Conservation (phyloP, 2,888 invertebrate genomes). For the Trimorus sp. region DNA sequence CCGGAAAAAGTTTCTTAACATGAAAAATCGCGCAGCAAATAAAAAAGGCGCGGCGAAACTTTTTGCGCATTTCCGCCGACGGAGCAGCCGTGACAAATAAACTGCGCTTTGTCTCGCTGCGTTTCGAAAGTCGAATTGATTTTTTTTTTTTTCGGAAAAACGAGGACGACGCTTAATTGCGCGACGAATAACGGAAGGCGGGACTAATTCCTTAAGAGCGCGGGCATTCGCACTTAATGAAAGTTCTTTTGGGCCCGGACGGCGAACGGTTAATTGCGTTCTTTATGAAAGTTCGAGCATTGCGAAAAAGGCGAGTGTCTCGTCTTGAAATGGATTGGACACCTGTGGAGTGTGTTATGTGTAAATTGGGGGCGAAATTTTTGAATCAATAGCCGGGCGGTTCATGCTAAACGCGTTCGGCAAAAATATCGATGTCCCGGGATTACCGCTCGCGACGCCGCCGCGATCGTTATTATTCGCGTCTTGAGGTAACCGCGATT, state of each 20-base stretch:
- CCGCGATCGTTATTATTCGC: background rate
- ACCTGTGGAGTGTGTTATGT: constrained; percentile 44
- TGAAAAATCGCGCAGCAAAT: no score
- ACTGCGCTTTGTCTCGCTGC: no score
- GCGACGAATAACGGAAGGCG: constrained; percentile 19
- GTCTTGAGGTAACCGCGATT: background rate
- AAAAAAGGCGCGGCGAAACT: no score
- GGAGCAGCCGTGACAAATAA: no score
- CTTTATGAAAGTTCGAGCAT: constrained; percentile 40
- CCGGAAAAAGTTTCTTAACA: no score
- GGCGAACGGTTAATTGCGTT: constrained; percentile 42
- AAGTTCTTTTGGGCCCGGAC: constrained; percentile 24
- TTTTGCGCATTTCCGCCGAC: no score
- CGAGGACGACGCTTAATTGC: constrained; percentile 29
- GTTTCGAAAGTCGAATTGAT: no score
- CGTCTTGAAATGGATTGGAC: constrained; percentile 37
- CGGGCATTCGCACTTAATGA: constrained; percentile 41
- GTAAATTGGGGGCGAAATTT: constrained; percentile 27
- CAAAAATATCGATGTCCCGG: constrained; percentile 8
- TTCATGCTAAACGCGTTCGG: constrained; percentile 14
- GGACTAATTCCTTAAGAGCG: constrained; percentile 33
- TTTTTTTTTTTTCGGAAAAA: background rate
- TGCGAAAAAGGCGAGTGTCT: constrained; percentile 27
- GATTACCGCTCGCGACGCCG: no score
- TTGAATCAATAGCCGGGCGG: constrained; percentile 21